Base-by-base conservation (phyloP, 2,888 invertebrate species). In the Spodoptera picta region DNA sequence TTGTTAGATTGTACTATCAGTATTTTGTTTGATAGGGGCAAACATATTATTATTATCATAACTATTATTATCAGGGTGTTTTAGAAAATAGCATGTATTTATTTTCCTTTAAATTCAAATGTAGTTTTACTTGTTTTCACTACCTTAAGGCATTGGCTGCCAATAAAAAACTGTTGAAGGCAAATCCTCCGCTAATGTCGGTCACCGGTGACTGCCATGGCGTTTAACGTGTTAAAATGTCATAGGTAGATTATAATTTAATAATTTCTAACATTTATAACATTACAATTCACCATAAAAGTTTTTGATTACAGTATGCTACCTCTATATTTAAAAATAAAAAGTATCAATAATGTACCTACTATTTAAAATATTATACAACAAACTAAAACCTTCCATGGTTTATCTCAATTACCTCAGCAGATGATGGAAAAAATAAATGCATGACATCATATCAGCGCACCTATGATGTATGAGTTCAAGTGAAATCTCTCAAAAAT, bases 371-470 rank as follows among this genome's bases (percentile, higher is more conserved):
- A 61, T 55, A 63, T 64, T 56, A 65, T 55, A 52, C 41, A 48
- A 68, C 47, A 61, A 47, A 57, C 48, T 59, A 69, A 36, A 71
- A 73, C 57, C 62, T 63, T 65, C 66, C 50, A 59, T 61, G 53
- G 54, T 55, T 53, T 73, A 76, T 78, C 72, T 77, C 65, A 69
- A 66, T 63, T 76, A 75, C 71, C 71, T 75, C 59, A 62, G 69
- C 73, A 75, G 66, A 70, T 78, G 69, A 62, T 65, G 53, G 24
- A 60, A 45, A 73, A 77, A 70, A 76, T 74, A 65, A 63, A 75
- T 71, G 27, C 4, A 77, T 80, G 82, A 84, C 72, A 81, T 84
- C 83, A 85, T 59, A 69, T 61, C 60, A 64, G 69, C 60, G 65
- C 74, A 83, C 69, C 73, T 73, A 75, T 51, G 36, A 49, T 24